Base-by-base conservation (phyloP, 1,140 invertebrate genomes). In the Phortica variegata region DNA sequence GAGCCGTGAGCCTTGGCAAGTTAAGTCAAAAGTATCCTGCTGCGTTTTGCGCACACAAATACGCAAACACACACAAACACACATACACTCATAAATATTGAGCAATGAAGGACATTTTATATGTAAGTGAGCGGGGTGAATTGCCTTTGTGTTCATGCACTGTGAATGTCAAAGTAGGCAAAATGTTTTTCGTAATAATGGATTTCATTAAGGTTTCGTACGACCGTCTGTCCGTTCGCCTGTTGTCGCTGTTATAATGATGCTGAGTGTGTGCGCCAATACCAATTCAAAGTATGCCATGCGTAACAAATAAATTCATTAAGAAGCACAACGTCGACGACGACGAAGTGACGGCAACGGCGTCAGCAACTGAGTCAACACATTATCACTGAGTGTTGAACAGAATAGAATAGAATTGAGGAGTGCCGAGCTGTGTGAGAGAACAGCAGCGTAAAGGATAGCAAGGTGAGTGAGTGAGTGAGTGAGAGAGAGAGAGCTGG, bases 261-360 rank as follows among this genome's bases (percentile, higher is more conserved):
- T 26, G 23, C 23, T 49, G 26, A 49, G 21, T 42, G 31, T 58
- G 51, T 41, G 52, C 58, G 47, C 54, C 51, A 49, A 60, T 51
- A 59, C 56, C 61, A 70, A 70, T 70, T 70, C 65, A 70, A 62
- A 69, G 26, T 70, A 70, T 54, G 61, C 65, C 65, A 70, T 70
- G 65, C 65, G 65, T 65, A 70, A 60, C 65, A 70, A 70, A 70
- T 70, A 70, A 70, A 70, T 86, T 52, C 84, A 87, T 73, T 89
- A 81, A 81, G 90, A 91, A 63, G 65, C 69, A 60, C 65, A 60
- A 68, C 69, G 68, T 63, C 65, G 32, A 44, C 47, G 26, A 45
- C 16, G 36, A 7, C 36, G 18, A 6, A 38, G 36, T 18, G 3
- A 3, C 16, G 12, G 16, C 13, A n/a, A 13, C 36, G 12, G 12